Base-by-base conservation (phyloP, 2,797 vertebrate genomes). In the Pempheris klunzingeri region DNA sequence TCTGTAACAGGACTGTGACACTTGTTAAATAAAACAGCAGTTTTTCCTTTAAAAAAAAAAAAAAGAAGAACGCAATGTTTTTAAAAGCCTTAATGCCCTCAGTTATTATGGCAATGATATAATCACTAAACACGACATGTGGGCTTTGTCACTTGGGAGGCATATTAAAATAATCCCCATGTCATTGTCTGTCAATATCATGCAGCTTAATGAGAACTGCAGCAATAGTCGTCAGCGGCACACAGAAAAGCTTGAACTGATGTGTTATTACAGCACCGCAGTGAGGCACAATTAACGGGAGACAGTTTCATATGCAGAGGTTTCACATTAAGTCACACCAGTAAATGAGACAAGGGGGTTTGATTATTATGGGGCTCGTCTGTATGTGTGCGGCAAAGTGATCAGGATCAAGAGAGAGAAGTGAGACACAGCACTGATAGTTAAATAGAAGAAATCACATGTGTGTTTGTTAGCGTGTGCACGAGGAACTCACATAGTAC, bases 401-500 rank as follows among this genome's bases (percentile, higher is more conserved):
- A 64, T 10, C 34, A 61, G 26, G 13, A 58, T n/a, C n/a, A 59
- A 8, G 17, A 57, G 20, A 39, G 18, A 52, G 20, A 64, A 50
- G 28, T 54, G 61, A 68, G 53, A 77, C 38, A 52, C 10, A 10
- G 47, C 24, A 24, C 30, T 59, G 50, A 77, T 17, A 52, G 47
- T 24, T 52, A 9, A n/a, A n/a, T n/a, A 10, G 28, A 32, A 55
- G 28, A 64, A 55, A 44, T 57, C 28, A n/a, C 74, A 79, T 80
- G 54, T 86, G 71, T 59, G 43, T 60, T 22, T 24, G 24, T 32
- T 6, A 32, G 30, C 30, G 36, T 46, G 52, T 15, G 55, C 10
- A 24, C 12, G 14, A 54, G 18, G 46, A 80, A 96, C 98, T 97
- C 93, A 99, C 98, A 84, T 99, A 99, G 93, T 99, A 99, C 17